phyloP scores from a whole-genome alignment of 2,888 invertebrate species.

The Coenonympha glycerion region DNA sequence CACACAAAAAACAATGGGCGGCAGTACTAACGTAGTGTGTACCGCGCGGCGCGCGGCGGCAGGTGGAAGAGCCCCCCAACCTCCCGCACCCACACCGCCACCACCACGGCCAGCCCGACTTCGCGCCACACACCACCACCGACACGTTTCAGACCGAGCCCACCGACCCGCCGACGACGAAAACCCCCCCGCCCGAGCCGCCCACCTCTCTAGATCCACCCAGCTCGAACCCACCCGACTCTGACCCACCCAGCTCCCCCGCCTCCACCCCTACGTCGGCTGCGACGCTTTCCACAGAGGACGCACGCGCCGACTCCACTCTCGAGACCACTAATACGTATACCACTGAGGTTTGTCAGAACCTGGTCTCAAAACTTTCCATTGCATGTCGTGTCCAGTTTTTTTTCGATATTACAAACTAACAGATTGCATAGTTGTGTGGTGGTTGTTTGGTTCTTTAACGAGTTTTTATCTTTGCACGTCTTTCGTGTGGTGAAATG shows the following conservation, averaged over 20 bases:
- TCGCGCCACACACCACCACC: slow-evolving; percentile 60
- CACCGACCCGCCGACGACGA: slow-evolving; percentile 43
- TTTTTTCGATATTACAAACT: slow-evolving; percentile 15
- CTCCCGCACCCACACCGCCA: slow-evolving; percentile 64
- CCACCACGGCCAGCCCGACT: slow-evolving; percentile 59
- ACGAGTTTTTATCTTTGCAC: slow-evolving; percentile 16
- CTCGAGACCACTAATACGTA: slow-evolving; percentile 63
- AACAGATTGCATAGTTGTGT: slow-evolving; percentile 20
- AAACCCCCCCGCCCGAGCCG: slow-evolving; percentile 26
- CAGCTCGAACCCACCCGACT: slow-evolving; percentile 21
- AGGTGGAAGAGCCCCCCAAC: slow-evolving; percentile 42
- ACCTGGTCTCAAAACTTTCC: slow-evolving; percentile 42
- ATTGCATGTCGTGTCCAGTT: slow-evolving; percentile 30
- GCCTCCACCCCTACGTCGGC: slow-evolving; percentile 33
- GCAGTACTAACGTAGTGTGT: slow-evolving; percentile 69
- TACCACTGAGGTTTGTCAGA: slow-evolving; percentile 72
- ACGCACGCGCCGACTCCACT: slow-evolving; percentile 40
- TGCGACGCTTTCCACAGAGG: slow-evolving; percentile 42
- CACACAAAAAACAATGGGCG: slow-evolving; percentile 35
- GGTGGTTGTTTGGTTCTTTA: slow-evolving; percentile 23
- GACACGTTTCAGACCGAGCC: slow-evolving; percentile 69
- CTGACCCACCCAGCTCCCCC: slow-evolving; percentile 21
- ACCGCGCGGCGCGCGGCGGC: slow-evolving; percentile 61
- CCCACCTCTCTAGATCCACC: slow-evolving; percentile 28
- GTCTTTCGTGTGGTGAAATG: slow-evolving; percentile 11